These are phyloP conservation scores for Parapsyche elsis DNA, from an alignment of 1,140 invertebrate species.

Conservation along the genomic window DNA sequence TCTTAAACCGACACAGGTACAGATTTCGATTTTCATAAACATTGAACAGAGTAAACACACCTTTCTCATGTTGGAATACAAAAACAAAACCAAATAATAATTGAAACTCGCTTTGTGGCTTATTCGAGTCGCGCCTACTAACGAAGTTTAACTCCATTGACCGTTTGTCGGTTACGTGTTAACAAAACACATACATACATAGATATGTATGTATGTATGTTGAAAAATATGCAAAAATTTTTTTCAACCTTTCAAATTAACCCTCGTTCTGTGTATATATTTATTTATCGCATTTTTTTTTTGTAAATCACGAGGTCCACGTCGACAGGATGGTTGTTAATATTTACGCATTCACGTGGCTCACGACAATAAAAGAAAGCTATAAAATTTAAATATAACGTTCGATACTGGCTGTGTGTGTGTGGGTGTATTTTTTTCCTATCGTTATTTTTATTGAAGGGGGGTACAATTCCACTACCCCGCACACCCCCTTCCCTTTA, in stretches of 20 bases:
- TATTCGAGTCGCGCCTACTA: too few species aligned
- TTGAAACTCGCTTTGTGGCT: too few species aligned
- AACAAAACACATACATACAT: not conserved
- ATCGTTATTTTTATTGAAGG: constrained; percentile 11
- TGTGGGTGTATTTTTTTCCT: not conserved
- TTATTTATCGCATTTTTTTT: not conserved
- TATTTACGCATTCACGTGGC: constrained; percentile 33
- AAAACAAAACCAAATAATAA: constrained; percentile 7
- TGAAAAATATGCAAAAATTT: too few species aligned
- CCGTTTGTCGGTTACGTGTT: not conserved
- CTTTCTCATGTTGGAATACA: constrained; percentile 23
- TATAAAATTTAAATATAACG: constrained; percentile 26
- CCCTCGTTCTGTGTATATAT: too few species aligned
- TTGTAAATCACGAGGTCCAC: constrained; percentile 3
- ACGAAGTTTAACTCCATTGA: too few species aligned
- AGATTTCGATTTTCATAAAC: constrained; percentile 37
- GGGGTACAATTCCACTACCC: not conserved
- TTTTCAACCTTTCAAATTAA: too few species aligned
- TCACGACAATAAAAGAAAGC: constrained; percentile 16
- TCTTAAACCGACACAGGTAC: constrained; percentile 8
- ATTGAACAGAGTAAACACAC: constrained; percentile 28
- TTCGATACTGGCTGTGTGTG: not conserved
- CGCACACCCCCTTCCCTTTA: not conserved
- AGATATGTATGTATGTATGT: too few species aligned
- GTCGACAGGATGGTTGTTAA: constrained; percentile 2